These are phyloP conservation scores for Ceuthmochares aereus DNA, from an alignment of 2,113 vertebrate genomes.

Conservation along the genomic window DNA sequence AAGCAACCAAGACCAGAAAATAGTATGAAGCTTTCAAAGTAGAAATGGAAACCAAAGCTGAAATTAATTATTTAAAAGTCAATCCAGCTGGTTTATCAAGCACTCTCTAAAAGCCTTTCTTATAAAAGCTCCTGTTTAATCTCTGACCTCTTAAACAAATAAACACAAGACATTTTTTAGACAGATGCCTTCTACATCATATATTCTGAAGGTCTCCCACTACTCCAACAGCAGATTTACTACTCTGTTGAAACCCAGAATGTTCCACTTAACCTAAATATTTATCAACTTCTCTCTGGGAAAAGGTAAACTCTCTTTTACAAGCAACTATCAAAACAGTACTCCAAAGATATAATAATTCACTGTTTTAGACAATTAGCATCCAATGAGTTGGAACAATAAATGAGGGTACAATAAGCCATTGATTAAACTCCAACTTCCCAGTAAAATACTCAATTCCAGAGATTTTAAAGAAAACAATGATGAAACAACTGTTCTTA, in stretches of 20 bases:
- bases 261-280: not conserved
- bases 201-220: not conserved
- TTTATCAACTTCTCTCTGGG: not conserved
- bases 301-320: not conserved
- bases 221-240: not conserved
- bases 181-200: not conserved
- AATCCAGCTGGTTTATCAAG: constrained; percentile 45
- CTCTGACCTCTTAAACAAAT: constrained; percentile 19
- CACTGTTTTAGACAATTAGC: not conserved
- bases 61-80: constrained; percentile 66
- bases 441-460: not conserved
- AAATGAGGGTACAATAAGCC: not conserved
- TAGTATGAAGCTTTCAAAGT: constrained; percentile 40
- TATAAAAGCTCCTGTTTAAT: constrained; percentile 25
- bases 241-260: not conserved
- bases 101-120: constrained; percentile 2
- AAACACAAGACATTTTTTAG: not conserved
- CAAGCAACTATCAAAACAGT: not conserved
- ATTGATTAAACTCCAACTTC: not conserved
- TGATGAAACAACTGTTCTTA: not conserved
- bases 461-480: not conserved
- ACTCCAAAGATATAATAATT: not conserved
- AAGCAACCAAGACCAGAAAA: constrained; percentile 61
- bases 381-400: not conserved
- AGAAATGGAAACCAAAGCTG: constrained; percentile 45